Percentiles rank a stretch among this genome's conserved stretches.
Evolutionary conservation across 2,888 invertebrate genomes (phyloP).

Genomic region (Andrena chrysosceles): DNA sequence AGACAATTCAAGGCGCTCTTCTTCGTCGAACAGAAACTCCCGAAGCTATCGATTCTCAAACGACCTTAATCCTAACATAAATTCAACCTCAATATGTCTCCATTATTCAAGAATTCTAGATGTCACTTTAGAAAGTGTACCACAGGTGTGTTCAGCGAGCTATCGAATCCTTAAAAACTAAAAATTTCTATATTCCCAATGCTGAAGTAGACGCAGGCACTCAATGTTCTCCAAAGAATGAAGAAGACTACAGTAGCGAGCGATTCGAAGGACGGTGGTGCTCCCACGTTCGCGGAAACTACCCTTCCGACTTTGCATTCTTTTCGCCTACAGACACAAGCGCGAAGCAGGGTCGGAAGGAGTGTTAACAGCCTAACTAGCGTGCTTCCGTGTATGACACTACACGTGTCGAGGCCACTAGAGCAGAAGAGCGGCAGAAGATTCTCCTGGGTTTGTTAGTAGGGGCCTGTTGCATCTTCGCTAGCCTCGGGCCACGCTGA

Average conservation of each 20-base stretch:
- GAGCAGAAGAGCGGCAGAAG: conserved; percentile 80
- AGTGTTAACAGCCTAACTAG: conserved; percentile 77
- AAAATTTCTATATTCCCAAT: not conserved
- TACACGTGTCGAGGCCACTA: conserved; percentile 83
- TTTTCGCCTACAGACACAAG: conserved; percentile 42
- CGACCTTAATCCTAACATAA: too few species aligned
- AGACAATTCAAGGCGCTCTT: too few species aligned
- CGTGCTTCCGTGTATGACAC: conserved; percentile 83
- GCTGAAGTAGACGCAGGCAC: not conserved
- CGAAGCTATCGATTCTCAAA: too few species aligned
- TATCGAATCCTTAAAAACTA: not conserved
- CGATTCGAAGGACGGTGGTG: not conserved
- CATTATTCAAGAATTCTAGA: too few species aligned
- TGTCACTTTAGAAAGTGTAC: too few species aligned
- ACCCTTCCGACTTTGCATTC: conserved; percentile 46
- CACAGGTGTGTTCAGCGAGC: not conserved
- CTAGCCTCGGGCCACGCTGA: conserved; percentile 80
- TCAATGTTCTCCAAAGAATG: not conserved
- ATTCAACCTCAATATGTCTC: too few species aligned
- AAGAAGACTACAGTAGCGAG: not conserved
- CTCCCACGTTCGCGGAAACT: conserved; percentile 21
- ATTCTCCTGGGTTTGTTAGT: conserved; percentile 81
- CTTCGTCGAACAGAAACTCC: too few species aligned
- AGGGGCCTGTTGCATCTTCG: conserved; percentile 83
- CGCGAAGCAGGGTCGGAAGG: conserved; percentile 54